phyloP scores from a whole-genome alignment of 2,113 vertebrate genomes.

The Sorex fumeus region DNA sequence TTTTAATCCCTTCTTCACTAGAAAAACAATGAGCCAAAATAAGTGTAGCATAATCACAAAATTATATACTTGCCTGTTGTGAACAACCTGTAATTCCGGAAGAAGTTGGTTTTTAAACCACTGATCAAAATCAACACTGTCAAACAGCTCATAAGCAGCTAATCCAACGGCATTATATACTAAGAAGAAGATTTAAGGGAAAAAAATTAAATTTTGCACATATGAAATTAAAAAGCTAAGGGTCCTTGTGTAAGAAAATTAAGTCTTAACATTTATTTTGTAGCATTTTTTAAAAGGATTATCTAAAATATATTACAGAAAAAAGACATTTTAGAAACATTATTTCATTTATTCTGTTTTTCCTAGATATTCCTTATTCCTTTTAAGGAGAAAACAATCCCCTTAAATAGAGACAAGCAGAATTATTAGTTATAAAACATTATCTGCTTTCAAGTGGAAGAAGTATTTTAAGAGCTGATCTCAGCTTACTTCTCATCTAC shows the following conservation, averaged over 20 bases:
- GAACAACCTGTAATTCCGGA: constrained; percentile 95
- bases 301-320: constrained; percentile 12
- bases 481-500: background rate
- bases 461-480: constrained; percentile 14
- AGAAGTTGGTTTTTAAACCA: constrained; percentile 99
- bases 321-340: constrained; percentile 57
- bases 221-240: background rate
- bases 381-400: constrained; percentile 59
- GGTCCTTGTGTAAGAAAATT: constrained; percentile 21
- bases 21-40: constrained; percentile 59
- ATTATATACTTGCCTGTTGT: constrained; percentile 93
- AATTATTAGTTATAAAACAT: constrained; percentile 48
- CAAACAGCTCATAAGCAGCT: constrained; percentile 97
- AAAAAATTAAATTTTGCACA: background rate
- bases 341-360: constrained; percentile 12
- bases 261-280: constrained; percentile 14
- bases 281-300: background rate
- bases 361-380: constrained; percentile 36
- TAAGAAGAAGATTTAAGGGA: constrained; percentile 81
- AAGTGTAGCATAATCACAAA: constrained; percentile 37
- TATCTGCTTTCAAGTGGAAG: constrained; percentile 8
- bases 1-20: constrained; percentile 20
- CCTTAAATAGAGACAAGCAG: constrained; percentile 20
- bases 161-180: constrained; percentile 98
- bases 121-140: constrained; percentile 98